phyloP scores from a whole-genome alignment of 2,113 vertebrate species.

The Rissa tridactyla region DNA sequence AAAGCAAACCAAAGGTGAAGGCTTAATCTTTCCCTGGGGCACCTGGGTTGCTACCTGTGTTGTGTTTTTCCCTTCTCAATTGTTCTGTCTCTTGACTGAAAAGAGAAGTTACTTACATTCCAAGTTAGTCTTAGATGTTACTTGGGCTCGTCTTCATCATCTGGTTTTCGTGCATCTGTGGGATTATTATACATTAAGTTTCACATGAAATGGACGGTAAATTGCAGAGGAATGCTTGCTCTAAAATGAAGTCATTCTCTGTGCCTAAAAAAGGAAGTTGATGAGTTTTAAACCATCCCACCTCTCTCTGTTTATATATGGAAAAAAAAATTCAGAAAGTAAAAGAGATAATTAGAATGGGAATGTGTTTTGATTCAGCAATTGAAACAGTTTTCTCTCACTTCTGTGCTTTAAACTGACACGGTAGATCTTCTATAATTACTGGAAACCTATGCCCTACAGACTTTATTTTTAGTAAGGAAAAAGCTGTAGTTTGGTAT shows the following conservation, averaged over 20 bases:
- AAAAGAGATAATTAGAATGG: background rate
- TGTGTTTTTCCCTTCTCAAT: background rate
- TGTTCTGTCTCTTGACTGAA: background rate
- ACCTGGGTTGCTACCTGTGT: background rate
- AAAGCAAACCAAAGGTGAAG: background rate
- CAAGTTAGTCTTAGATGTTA: background rate
- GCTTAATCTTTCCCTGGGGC: background rate
- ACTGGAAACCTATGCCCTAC: background rate
- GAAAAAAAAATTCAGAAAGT: background rate
- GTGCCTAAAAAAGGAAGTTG: background rate
- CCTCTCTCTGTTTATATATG: background rate
- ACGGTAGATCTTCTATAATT: background rate
- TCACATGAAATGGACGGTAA: background rate
- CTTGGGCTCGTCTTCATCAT: background rate
- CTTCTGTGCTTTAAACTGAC: background rate
- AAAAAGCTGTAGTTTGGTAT: background rate
- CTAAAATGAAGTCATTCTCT: background rate
- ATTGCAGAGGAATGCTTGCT: background rate
- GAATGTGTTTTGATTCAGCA: background rate
- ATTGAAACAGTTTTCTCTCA: background rate
- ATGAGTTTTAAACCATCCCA: background rate
- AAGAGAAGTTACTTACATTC: background rate
- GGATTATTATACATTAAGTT: background rate
- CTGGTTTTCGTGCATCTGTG: background rate
- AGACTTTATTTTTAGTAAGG: conserved; percentile 32